Base-by-base conservation (phyloP, 2,797 vertebrate genomes). In the Alauda arvensis region DNA sequence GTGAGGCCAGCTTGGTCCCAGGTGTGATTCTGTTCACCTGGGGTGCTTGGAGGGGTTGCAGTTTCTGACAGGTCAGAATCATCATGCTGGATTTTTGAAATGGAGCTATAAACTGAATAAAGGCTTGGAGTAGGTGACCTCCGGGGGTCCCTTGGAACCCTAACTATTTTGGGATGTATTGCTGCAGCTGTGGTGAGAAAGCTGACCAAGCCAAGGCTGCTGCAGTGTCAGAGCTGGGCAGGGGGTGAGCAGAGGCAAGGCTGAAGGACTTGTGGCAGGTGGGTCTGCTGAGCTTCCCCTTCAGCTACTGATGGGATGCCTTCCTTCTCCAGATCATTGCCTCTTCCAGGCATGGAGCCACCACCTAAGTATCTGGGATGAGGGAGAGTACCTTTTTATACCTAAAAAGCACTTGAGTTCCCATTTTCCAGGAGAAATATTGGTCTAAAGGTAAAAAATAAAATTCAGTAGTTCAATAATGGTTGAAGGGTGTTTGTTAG, bases 171-270 rank as follows among this genome's bases (percentile, higher is more conserved):
- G n/a, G 31, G 18, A 26, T 40, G 72, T 77, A 5, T 67, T 29
- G 8, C 12, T 71, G 29, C 24, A 55, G 61, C 33, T 6, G 5
- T 21, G 37, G 12, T 13, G 31, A 42, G n/a, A 0, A 9, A 66
- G 51, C 40, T 68, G 78, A 65, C 39, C 25, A 8, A 59, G 62
- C 25, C 23, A 31, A 2, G 0, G 0, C 29, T 24, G 52, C 34
- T 45, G 78, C 45, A 12, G 2, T 16, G 29, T 5, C 5, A 57
- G 34, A 60, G 33, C 23, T n/a, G 4, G 33, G n/a, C 29, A 52
- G 18, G 37, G 48, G 13, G 7, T 33, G 49, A 74, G 55, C 0
- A 0, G 37, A 40, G 46, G 26, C 49, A 28, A 1, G 4, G 53
- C 49, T 74, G 1, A 26, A 57, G 49, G 21, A 5, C 7, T 9